These are phyloP conservation scores for Apogon hyalosoma DNA, from an alignment of 2,797 vertebrate genomes.

Conservation along the genomic window DNA sequence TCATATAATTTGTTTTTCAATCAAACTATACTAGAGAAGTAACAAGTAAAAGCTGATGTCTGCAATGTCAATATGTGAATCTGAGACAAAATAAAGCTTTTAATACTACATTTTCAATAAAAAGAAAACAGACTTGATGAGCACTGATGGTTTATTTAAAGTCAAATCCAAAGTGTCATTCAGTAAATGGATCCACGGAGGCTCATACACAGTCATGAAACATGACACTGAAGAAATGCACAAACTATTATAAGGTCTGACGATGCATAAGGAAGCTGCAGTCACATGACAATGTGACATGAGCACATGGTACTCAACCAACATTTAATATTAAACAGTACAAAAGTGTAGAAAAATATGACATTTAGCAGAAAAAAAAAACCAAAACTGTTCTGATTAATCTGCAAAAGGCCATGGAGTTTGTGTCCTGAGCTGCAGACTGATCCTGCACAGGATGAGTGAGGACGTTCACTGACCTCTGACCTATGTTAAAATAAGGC, in stretches of 20 bases:
- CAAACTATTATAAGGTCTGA: not conserved
- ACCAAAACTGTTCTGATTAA: not conserved
- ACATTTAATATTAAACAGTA: constrained; percentile 28
- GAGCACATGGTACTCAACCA: constrained; percentile 16
- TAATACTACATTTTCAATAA: not conserved
- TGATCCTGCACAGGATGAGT: not conserved
- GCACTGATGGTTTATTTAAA: constrained; percentile 4
- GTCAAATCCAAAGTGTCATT: not conserved
- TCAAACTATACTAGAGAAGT: too few species aligned
- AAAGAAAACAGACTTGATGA: not conserved
- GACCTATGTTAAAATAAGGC: not conserved
- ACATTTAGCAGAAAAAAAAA: constrained; percentile 24
- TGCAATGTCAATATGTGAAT: too few species aligned
- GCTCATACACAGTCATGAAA: not conserved
- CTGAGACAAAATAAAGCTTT: not conserved
- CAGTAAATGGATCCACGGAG: not conserved
- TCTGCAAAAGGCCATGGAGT: constrained; percentile 16
- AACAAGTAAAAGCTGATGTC: too few species aligned
- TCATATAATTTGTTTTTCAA: too few species aligned
- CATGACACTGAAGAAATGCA: constrained; percentile 2
- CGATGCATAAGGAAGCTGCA: constrained; percentile 33
- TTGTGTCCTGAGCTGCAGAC: not conserved
- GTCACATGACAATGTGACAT: not conserved
- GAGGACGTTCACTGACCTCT: constrained; percentile 7
- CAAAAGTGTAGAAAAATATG: constrained; percentile 47